A percentile compares a stretch with the other conserved stretches of the same genome.
phyloP scores from a whole-genome alignment of 2,888 invertebrate species.

The Coleophora deauratella region DNA sequence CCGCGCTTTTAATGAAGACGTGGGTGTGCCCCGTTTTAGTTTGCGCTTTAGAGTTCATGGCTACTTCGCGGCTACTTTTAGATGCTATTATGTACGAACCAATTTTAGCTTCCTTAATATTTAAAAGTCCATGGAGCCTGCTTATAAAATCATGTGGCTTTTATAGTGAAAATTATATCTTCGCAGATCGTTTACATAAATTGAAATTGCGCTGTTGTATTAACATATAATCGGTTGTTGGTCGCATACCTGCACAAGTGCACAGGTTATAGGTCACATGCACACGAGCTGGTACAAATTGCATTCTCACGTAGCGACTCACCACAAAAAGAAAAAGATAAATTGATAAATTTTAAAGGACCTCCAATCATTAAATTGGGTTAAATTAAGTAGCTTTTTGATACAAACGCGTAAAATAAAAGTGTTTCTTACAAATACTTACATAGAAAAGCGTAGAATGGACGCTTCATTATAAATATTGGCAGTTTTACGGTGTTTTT shows the following conservation, averaged over 20 bases:
- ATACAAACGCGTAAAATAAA: conserved; percentile 25
- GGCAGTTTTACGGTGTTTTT: conserved; percentile 43
- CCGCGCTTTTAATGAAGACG: conserved; percentile 63
- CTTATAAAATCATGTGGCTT: background rate
- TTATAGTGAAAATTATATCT: conserved; percentile 20
- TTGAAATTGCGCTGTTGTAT: conserved; percentile 39
- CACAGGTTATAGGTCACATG: conserved; percentile 37
- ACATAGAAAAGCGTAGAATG: conserved; percentile 21
- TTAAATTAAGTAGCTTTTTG: conserved; percentile 8
- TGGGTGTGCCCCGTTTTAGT: conserved; percentile 49
- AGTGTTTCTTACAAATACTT: conserved; percentile 31
- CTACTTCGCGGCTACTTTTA: conserved; percentile 10
- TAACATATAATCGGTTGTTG: conserved; percentile 50
- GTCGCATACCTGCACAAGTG: conserved; percentile 24
- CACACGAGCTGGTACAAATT: conserved; percentile 42
- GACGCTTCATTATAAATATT: conserved; percentile 48
- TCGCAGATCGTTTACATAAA: conserved; percentile 30
- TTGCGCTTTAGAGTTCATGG: conserved; percentile 25
- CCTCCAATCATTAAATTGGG: conserved; percentile 3
- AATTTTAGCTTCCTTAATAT: too few relatives aligned
- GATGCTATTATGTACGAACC: background rate
- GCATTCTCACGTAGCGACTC: conserved; percentile 47
- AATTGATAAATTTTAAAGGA: conserved; percentile 10
- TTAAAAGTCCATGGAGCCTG: too few relatives aligned
- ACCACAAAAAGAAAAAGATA: conserved; percentile 19